phyloP scores from a whole-genome alignment of 2,888 invertebrate species.

The Trichogramma dendrolimi region DNA sequence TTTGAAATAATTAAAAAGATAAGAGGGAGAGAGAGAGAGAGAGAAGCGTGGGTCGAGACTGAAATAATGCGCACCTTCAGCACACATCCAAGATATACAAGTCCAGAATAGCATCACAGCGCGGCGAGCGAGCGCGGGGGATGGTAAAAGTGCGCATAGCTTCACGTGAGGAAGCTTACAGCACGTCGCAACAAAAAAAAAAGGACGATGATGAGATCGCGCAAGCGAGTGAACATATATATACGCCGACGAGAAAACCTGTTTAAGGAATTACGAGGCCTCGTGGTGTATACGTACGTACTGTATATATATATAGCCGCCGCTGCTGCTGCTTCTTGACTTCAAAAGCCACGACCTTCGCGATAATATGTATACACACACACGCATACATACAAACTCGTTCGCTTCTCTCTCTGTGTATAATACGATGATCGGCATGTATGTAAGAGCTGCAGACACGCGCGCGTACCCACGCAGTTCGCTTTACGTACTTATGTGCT shows the following conservation, averaged over 20 bases:
- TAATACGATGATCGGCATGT: constrained; percentile 1
- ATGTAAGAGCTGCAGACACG: background rate
- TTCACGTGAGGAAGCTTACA: too few relatives aligned
- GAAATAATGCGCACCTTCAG: too few relatives aligned
- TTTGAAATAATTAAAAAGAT: constrained; percentile 14
- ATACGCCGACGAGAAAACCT: constrained; percentile 11
- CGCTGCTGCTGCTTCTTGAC: background rate
- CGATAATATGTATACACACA: too few relatives aligned
- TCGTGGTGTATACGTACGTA: too few relatives aligned
- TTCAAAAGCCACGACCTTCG: background rate
- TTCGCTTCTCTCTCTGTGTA: too few relatives aligned
- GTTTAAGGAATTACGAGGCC: constrained; percentile 29
- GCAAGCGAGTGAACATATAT: too few relatives aligned
- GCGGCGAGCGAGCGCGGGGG: too few relatives aligned
- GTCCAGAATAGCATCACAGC: too few relatives aligned
- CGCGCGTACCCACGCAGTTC: background rate
- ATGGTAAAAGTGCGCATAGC: too few relatives aligned
- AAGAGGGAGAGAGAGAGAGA: constrained; percentile 8
- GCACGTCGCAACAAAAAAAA: too few relatives aligned
- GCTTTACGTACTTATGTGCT: background rate
- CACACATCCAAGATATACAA: too few relatives aligned
- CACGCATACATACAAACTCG: too few relatives aligned
- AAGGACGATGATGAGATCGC: constrained; percentile 17
- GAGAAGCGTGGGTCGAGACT: background rate
- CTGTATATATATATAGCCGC: background rate